Base-by-base conservation (phyloP, 1,140 invertebrate genomes). In the Eufriesea mexicana region DNA sequence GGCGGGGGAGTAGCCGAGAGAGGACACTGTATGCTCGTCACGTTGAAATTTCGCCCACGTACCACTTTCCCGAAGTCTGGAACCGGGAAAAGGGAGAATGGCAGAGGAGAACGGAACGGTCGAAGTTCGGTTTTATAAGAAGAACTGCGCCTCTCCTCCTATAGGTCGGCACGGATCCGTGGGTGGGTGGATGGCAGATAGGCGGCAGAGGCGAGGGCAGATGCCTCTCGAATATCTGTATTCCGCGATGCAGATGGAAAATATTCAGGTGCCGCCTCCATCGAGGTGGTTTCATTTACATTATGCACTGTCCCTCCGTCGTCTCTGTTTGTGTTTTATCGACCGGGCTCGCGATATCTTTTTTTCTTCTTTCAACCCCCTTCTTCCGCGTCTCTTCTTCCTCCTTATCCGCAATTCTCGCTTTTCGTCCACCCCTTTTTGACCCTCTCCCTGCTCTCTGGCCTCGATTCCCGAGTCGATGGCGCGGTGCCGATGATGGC, bases 1-100 rank as follows among this genome's bases (percentile, higher is more conserved):
- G 35, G 54, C 35, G 20, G 80, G 25, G 51, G 20, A 73, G 73
- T 23, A 35, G 61, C 42, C 75, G 42, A 5, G 54, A 67, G 61
- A 77, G 79, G 82, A 74, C 84, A 84, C 84, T 89, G 84, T 84
- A 89, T 89, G 88, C 87, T 71, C 84, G 87, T 89, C 88, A 89
- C 89, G 88, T 89, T 57, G 80, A 89, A 90, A 90, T 90, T 90
- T 89, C 84, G 86, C 81, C 84, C 89, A 87, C 89, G 89, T 89
- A 90, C 88, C 86, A 89, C 89, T 89, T 90, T 88, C 78, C 73
- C 88, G 79, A 89, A 90, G 88, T 90, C 89, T 89, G 81, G 72
- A 51, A 75, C 67, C 79, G 78, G 82, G 83, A 85, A 85, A 88
- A 85, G 84, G 86, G 79, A 88, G 83, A 88, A 89, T 83, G 81